Evolutionary conservation across 1,140 invertebrate species (phyloP), one percentile per base, ranked within the genome.

Genomic region (Temnothorax curvispinosus): DNA sequence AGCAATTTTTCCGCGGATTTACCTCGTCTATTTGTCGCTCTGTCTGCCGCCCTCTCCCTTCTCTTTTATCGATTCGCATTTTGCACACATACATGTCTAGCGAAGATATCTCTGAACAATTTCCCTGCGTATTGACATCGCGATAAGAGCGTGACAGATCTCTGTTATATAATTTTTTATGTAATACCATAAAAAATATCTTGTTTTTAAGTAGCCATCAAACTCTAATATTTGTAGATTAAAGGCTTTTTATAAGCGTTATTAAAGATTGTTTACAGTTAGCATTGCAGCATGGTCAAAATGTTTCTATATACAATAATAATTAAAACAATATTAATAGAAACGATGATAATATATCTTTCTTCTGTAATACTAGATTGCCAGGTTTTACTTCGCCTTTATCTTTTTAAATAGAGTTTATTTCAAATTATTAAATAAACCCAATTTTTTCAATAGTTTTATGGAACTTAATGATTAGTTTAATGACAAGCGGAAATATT

Each of bases 11-110:
- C 44, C 50, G 38, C 77, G 60, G 78, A 69, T 47, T 62, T 54
- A 41, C 44, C 60, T 62, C 21, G 47, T 35, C 47, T 52, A 84
- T 87, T 89, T 89, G 88, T 87, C 67, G 85, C 77, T 82, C 64
- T 60, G 58, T 50, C n/a, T n/a, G 27, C 44, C 41, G 5, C 3
- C 21, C 27, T 27, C 27, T 8, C 18, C 18, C n/a, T 78, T 50
- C 11, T 32, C 11, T 52, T 27, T 76, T 64, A 75, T 85, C 71
- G 62, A 80, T 69, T 67, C 60, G 27, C 13, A 69, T 35, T 54
- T 81, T 18, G 64, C n/a, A 15, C 47, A 54, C n/a, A 21, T 56
- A 80, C 35, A 15, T 4, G 13, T 15, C 8, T 44, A 41, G 35
- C 13, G 35, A 71, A 54, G 11, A 18, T 41, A 54, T 32, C 21